phyloP scores from a whole-genome alignment of 2,797 vertebrate species.

The Sebastes reedi region DNA sequence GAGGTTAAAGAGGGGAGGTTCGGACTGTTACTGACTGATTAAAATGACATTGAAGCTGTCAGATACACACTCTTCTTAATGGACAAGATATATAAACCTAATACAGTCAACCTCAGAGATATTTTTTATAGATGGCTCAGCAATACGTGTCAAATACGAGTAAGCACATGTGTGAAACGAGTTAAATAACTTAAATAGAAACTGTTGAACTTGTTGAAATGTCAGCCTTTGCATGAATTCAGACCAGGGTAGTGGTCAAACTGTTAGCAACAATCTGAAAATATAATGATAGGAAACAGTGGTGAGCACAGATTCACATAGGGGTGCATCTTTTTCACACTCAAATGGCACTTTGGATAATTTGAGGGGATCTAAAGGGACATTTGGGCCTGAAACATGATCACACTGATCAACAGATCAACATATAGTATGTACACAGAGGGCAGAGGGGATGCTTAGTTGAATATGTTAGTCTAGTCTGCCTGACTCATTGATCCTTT shows the following conservation, averaged over 20 bases:
- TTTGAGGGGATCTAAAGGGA: background rate
- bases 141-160: background rate
- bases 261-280: background rate
- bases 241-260: background rate
- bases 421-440: background rate
- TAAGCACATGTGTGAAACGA: background rate
- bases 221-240: background rate
- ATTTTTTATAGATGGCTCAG: background rate
- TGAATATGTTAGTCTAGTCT: no score
- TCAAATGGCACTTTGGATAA: background rate
- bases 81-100: background rate
- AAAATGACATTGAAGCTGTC: background rate
- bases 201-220: no score
- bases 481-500: no score
- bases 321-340: background rate
- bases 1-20: background rate
- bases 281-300: background rate
- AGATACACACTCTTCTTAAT: background rate
- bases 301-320: no score
- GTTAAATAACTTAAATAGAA: background rate
- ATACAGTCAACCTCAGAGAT: background rate
- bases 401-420: background rate
- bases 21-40: constrained; percentile 4
- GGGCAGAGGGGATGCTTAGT: no score
- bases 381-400: background rate